Base-by-base conservation (phyloP, 2,113 vertebrate genomes). In the Rana temporaria region DNA sequence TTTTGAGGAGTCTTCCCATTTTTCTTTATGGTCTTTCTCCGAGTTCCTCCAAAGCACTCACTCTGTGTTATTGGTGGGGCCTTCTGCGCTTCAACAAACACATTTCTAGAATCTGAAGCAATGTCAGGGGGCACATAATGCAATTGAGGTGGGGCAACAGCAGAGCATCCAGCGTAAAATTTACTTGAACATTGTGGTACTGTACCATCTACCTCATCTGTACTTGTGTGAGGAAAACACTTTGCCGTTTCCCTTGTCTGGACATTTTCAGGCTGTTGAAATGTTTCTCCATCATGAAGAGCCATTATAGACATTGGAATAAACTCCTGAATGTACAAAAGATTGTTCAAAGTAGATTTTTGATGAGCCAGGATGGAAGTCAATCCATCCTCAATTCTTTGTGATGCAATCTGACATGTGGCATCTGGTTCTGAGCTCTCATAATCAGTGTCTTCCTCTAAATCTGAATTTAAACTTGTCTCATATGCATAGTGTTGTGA, bases 261-360 rank as follows among this genome's bases (percentile, higher is more conserved):
- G 0, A 24, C 1, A 0, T 52, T 77, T 0, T 56, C 4, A 42
- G 14, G 76, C 4, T 17, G 6, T 76, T 78, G n/a, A 90, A 59
- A 0, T 42, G 5, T 52, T 88, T 79, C 55, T 86, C 55, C 1
- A 32, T 17, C 20, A 20, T 22, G 68, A 48, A 63, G 86, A 71
- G 18, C 11, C 67, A 92, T 82, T 0, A 24, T 53, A 15, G 83
- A 84, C 73, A 92, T 84, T 15, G 86, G 89, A 75, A 90, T 6
- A 76, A 91, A 17, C 0, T 82, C 88, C 72, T 91, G 90, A 0
- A 85, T 32, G 4, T 92, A 90, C 69, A 89, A 92, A 0, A 94
- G 14, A 32, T 93, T 62, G 4, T 91, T 87, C 30, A 89, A 85
- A 3, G 88, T 90, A 4, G 85, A 90, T 71, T 88, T 88, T 30